These are phyloP conservation scores for Megaceryle alcyon DNA, from an alignment of 2,797 vertebrate genomes.

Conservation along the genomic window DNA sequence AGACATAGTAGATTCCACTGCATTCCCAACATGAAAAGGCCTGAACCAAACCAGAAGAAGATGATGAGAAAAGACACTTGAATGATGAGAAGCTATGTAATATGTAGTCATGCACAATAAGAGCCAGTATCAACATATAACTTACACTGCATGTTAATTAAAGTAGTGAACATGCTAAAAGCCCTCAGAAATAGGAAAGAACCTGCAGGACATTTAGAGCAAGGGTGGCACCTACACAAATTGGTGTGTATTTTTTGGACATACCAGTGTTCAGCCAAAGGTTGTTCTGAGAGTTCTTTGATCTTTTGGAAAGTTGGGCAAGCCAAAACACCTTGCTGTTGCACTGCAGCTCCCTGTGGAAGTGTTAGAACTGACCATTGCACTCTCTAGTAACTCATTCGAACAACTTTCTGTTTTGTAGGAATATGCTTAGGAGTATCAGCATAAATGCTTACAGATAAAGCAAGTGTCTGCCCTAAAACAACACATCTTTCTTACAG, in stretches of 20 bases:
- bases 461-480: not conserved
- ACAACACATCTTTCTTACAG: not conserved
- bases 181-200: not conserved
- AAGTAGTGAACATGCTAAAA: not conserved
- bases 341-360: not conserved
- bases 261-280: not conserved
- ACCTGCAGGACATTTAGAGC: not conserved
- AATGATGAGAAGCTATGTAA: not conserved
- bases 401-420: not conserved
- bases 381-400: not conserved
- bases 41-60: not conserved
- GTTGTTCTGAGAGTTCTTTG: not conserved
- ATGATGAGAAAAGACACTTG: not conserved
- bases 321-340: not conserved
- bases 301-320: not conserved
- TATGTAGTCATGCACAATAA: not conserved
- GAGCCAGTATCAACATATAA: not conserved
- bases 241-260: not conserved
- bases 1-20: slow-evolving; percentile 6
- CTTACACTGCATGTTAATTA: not conserved
- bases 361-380: not conserved
- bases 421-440: not conserved
- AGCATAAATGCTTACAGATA: not conserved
- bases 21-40: not conserved
- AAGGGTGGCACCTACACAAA: not conserved